Percentiles rank a stretch among this genome's conserved stretches.
Conservation (phyloP, 2,888 invertebrate species). For the Itoplectis maculator region DNA sequence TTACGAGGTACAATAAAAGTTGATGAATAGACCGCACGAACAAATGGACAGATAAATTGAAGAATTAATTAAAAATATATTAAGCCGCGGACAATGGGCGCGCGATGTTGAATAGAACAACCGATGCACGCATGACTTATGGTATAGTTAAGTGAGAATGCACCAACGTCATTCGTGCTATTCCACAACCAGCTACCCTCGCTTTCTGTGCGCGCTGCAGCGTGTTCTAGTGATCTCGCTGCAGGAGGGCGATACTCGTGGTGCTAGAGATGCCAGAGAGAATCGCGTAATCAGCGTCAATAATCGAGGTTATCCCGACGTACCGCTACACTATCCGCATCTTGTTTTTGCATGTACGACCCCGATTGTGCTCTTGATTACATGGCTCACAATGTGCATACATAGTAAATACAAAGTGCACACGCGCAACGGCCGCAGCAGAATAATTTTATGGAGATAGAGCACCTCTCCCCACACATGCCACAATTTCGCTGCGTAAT, state of each 20-base stretch:
- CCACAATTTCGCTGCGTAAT: background rate
- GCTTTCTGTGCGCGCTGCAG: background rate
- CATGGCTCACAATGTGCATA: conserved; percentile 6
- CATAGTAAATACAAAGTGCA: background rate
- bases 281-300: conserved; percentile 67
- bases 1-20: conserved; percentile 15
- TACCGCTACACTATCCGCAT: conserved; percentile 10
- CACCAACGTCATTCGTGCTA: conserved; percentile 32
- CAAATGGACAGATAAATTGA: conserved; percentile 37
- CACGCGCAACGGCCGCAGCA: conserved; percentile 5
- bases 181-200: conserved; percentile 1
- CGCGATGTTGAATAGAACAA: conserved; percentile 45
- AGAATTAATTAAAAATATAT: conserved; percentile 56
- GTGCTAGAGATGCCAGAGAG: conserved; percentile 41
- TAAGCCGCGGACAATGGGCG: conserved; percentile 40
- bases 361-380: conserved; percentile 63
- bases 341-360: conserved; percentile 51
- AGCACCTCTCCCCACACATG: conserved; percentile 15
- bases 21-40: conserved; percentile 31
- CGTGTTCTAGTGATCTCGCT: background rate
- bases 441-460: conserved; percentile 57
- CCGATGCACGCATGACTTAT: conserved; percentile 13
- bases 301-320: conserved; percentile 39
- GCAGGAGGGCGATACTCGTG: conserved; percentile 26
- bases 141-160: conserved; percentile 25